These are phyloP conservation scores for Aegithalos caudatus DNA, from an alignment of 2,113 vertebrate genomes.

Conservation along the genomic window DNA sequence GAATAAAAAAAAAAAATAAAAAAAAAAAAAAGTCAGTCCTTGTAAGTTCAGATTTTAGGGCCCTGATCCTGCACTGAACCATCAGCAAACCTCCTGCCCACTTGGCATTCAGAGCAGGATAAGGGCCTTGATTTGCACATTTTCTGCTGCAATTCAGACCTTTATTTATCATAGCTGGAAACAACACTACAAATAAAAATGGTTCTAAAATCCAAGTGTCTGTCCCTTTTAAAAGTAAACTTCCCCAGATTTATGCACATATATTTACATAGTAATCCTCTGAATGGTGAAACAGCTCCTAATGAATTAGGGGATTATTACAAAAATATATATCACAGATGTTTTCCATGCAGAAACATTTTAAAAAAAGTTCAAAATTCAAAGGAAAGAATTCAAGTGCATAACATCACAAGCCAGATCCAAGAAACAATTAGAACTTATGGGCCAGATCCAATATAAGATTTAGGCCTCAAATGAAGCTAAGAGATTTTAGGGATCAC, in stretches of 20 bases:
- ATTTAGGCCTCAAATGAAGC: background rate
- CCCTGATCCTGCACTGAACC: background rate
- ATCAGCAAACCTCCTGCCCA: background rate
- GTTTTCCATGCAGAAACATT: background rate
- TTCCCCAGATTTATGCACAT: conserved; percentile 38
- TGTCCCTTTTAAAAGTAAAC: conserved; percentile 40
- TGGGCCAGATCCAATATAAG: background rate
- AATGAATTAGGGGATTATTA: conserved; percentile 32
- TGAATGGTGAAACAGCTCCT: background rate
- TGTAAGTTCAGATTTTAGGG: conserved; percentile 27
- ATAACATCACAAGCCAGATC: background rate
- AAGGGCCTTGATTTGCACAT: background rate
- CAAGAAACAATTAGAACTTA: background rate
- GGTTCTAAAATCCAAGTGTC: conserved; percentile 2
- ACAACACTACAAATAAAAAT: conserved; percentile 35
- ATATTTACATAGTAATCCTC: conserved; percentile 48
- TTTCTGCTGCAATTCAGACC: background rate
- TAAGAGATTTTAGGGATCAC: background rate
- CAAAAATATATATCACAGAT: conserved; percentile 21
- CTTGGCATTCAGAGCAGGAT: conserved; percentile 17
- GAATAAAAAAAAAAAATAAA: conserved; percentile 33
- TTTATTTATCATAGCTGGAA: conserved; percentile 48
- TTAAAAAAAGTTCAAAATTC: background rate
- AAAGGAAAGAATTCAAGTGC: background rate
- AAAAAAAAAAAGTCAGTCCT: background rate